These are phyloP conservation scores for Ladona fulva DNA, from an alignment of 1,140 invertebrate genomes.

Conservation along the genomic window DNA sequence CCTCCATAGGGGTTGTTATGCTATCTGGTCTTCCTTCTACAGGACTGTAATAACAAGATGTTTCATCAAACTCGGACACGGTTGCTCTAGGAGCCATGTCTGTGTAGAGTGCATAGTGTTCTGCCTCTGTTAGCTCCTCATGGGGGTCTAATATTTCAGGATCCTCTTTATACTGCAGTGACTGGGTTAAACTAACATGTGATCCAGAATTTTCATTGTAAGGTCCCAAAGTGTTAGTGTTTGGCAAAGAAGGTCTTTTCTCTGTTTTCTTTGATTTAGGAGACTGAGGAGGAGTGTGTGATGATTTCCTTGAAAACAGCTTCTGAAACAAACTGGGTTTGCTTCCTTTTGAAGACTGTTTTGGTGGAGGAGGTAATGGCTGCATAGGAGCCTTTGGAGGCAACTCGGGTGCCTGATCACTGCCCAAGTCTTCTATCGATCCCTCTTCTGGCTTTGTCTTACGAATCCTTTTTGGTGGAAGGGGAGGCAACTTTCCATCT, in stretches of 20 bases:
- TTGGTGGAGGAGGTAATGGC: conserved; percentile 36
- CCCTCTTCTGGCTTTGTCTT: conserved; percentile 39
- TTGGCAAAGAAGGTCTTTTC: conserved; percentile 11
- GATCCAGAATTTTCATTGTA: not conserved
- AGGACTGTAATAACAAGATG: conserved; percentile 74
- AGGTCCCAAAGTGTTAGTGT: not conserved
- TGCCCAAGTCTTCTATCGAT: not conserved
- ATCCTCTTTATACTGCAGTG: not conserved
- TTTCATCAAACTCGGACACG: conserved; percentile 75
- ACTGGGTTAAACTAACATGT: not conserved
- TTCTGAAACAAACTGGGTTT: conserved; percentile 58
- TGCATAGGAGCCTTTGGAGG: conserved; percentile 32
- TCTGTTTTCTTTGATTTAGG: not conserved
- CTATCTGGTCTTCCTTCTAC: conserved; percentile 48
- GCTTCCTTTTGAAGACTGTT: conserved; percentile 42
- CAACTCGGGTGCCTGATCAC: conserved; percentile 22
- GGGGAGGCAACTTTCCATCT: conserved; percentile 56
- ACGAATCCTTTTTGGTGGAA: conserved; percentile 66
- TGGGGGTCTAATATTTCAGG: conserved; percentile 22
- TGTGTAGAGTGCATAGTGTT: conserved; percentile 77
- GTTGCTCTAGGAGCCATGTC: conserved; percentile 73
- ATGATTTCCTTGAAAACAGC: conserved; percentile 40
- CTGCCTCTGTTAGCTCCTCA: conserved; percentile 66
- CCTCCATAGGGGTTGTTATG: not conserved
- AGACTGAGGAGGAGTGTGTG: not conserved